Base-by-base conservation (phyloP, 1,140 invertebrate species). In the Saccostrea cuccullata region DNA sequence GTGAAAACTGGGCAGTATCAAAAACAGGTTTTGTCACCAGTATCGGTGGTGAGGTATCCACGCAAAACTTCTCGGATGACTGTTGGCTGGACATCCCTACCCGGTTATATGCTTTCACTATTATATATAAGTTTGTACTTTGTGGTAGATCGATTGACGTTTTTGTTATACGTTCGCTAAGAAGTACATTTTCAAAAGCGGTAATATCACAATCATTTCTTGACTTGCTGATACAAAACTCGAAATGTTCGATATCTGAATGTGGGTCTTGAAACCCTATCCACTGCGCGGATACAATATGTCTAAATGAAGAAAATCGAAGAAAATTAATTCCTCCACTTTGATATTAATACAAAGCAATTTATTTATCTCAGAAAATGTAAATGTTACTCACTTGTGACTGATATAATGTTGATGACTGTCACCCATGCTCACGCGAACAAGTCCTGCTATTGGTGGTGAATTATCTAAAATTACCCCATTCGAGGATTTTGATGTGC, bases 391-490 rank as follows among this genome's bases (percentile, higher is more conserved):
- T 9, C 9, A 82, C 73, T 82, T 82, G 23, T 82, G 40, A 30
- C 26, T 47, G 26, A 82, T 82, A 23, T 82, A 82, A 36, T 82
- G 73, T 82, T 82, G 73, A 30, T 91, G 90, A 15, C 85, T 60
- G 20, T 85, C 82, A 58, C 87, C 55, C n/a, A 84, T n/a, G 1
- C 90, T 88, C 23, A 89, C 89, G 70, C 64, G 83, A 13, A 90
- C 87, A 12, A 84, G 36, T n/a, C 91, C 91, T 60, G 87, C 6
- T 11, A 88, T 60, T 17, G 91, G 89, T 8, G 91, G 89, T 0
- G 88, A 88, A 47, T 86, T 58, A 73, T 91, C 91, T 15, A 89
- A 67, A 0, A 86, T 82, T 70, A 91, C 17, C 11, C 91, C 88
- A 83, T 88, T 83, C 0, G 91, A 91, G 77, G 88, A 83, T 60